A percentile compares a stretch with the other conserved stretches of the same genome.
Conservation (phyloP, 1,140 invertebrate genomes). For the Lepidurus arcticus region DNA sequence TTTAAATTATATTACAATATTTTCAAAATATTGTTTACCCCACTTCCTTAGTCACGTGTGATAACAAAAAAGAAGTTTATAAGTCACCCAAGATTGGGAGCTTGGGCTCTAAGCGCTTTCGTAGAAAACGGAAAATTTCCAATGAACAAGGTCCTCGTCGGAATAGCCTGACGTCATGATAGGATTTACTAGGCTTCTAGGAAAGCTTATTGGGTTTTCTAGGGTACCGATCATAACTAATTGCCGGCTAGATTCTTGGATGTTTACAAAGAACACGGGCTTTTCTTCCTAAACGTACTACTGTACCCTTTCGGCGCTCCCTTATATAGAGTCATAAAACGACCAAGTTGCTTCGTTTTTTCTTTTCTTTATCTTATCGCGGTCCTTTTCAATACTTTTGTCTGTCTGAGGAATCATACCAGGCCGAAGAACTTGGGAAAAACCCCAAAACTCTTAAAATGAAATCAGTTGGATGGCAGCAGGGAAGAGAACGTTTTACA, state of each 20-base stretch:
- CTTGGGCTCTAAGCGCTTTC: background rate
- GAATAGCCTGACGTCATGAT: slow-evolving; percentile 4
- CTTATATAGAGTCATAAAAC: background rate
- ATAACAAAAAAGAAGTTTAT: background rate
- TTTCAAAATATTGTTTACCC: too few relatives aligned
- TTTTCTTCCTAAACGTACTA: background rate
- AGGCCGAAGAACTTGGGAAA: background rate
- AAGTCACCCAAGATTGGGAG: background rate
- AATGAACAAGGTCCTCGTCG: background rate
- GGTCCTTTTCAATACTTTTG: background rate
- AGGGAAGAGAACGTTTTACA: background rate
- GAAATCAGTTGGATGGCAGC: background rate
- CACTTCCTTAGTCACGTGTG: background rate
- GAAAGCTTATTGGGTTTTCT: background rate
- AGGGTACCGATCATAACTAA: background rate
- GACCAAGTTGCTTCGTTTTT: background rate
- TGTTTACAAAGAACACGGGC: background rate
- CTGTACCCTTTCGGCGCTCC: background rate
- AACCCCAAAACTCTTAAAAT: background rate
- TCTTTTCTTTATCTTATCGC: background rate
- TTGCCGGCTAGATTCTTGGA: background rate
- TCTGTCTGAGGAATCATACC: background rate
- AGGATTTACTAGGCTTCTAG: slow-evolving; percentile 19
- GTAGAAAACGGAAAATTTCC: background rate
- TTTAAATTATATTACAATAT: too few relatives aligned